Evolutionary conservation across 2,888 invertebrate genomes (phyloP).

Genomic region (Alentia gelatinosa): DNA sequence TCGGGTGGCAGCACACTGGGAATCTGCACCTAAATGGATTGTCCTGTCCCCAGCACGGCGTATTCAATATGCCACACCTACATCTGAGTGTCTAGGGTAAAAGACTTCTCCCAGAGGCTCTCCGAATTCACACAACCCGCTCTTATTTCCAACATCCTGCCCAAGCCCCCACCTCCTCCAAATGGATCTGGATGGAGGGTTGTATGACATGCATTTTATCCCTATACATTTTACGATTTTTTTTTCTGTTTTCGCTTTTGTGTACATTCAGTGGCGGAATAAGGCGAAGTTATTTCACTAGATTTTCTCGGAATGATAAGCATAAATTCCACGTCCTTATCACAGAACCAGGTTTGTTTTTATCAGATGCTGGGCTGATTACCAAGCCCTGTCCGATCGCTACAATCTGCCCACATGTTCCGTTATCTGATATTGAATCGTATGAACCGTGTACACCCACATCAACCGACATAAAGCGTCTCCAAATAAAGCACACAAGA

Average conservation of each 20-base stretch:
- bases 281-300: too few species aligned
- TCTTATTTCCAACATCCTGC: too few species aligned
- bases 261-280: too few species aligned
- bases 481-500: neutral
- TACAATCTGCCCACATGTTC: neutral
- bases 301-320: neutral
- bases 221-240: neutral
- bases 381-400: neutral
- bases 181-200: too few species aligned
- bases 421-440: slow-evolving; percentile 35
- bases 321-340: neutral
- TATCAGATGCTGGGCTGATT: neutral
- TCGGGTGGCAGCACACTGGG: neutral
- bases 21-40: neutral
- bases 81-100: neutral
- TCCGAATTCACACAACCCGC: too few species aligned
- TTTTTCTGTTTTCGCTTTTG: too few species aligned
- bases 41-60: neutral
- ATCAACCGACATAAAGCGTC: neutral
- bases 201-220: too few species aligned
- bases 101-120: too few species aligned
- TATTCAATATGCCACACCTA: neutral
- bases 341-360: neutral
- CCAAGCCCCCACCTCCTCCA: too few species aligned
- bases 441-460: neutral